Percentiles rank a stretch among this genome's conserved stretches.
phyloP scores from a whole-genome alignment of 1,140 invertebrate species.

The Orius insidiosus region DNA sequence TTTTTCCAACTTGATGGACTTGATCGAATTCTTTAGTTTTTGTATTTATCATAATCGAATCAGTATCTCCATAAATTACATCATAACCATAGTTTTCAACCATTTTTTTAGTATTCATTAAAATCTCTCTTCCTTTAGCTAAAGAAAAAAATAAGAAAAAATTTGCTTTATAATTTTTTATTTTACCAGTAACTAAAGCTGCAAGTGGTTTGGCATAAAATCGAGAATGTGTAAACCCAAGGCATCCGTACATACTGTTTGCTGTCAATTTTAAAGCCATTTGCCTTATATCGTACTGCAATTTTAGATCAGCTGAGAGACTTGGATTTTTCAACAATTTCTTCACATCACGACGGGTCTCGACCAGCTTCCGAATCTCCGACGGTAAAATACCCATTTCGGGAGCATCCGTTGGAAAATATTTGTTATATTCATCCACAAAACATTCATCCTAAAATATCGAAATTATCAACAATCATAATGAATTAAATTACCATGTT shows the following conservation, averaged over 20 bases:
- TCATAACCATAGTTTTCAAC: constrained; percentile 79
- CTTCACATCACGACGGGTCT: constrained; percentile 84
- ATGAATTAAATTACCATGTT: constrained; percentile 12
- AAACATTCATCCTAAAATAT: constrained; percentile 17
- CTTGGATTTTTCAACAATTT: constrained; percentile 71
- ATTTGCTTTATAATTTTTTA: constrained; percentile 12
- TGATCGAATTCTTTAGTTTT: constrained; percentile 75
- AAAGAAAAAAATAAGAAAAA: constrained; percentile 16
- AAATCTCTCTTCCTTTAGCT: constrained; percentile 83
- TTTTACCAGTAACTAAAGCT: constrained; percentile 67
- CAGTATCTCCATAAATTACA: constrained; percentile 98
- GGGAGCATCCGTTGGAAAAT: constrained; percentile 38
- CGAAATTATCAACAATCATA: neutral
- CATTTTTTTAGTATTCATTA: constrained; percentile 68
- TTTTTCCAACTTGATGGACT: constrained; percentile 52
- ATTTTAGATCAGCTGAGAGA: constrained; percentile 51
- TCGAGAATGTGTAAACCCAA: constrained; percentile 85
- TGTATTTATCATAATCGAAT: constrained; percentile 98
- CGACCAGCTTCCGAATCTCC: constrained; percentile 88
- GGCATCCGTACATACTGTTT: constrained; percentile 98
- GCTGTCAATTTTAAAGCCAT: constrained; percentile 95
- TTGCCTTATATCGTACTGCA: constrained; percentile 94
- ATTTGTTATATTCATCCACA: constrained; percentile 15
- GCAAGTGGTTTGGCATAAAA: constrained; percentile 96
- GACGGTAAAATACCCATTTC: constrained; percentile 79